phyloP scores from a whole-genome alignment of 2,113 vertebrate genomes.

The Podiceps cristatus region DNA sequence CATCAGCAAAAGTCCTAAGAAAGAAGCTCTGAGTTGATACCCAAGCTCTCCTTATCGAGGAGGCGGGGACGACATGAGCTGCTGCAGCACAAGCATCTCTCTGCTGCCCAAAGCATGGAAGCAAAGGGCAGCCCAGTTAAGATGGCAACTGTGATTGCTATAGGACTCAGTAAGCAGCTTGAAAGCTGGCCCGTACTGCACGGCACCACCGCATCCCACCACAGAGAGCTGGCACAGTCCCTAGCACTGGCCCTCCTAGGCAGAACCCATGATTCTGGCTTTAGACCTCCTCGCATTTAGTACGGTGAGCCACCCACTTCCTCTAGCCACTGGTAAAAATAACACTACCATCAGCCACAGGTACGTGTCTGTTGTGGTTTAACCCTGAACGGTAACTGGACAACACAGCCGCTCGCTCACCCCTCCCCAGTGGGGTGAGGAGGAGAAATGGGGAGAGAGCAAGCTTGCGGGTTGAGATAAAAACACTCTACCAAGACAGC shows the following conservation, averaged over 20 bases:
- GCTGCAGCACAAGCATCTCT: background rate
- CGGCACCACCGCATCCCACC: background rate
- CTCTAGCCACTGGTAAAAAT: background rate
- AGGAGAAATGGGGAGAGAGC: no score
- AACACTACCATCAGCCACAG: background rate
- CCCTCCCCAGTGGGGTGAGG: no score
- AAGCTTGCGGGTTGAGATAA: no score
- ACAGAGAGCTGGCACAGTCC: background rate
- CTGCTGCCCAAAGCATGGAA: background rate
- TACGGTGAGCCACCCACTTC: background rate
- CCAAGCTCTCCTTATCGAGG: background rate
- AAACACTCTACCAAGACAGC: no score
- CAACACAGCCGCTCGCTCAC: no score
- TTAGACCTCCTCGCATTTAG: background rate
- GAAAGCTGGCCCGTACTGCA: background rate
- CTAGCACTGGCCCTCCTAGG: background rate
- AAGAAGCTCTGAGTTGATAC: background rate
- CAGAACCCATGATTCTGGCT: background rate
- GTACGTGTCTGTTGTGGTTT: background rate
- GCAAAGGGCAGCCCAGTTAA: background rate
- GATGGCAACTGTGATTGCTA: background rate
- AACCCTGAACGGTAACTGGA: no score
- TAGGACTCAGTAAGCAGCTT: background rate
- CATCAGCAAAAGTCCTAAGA: background rate
- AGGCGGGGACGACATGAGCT: background rate